Conservation (phyloP, 2,888 invertebrate species). For the Macaria notata region DNA sequence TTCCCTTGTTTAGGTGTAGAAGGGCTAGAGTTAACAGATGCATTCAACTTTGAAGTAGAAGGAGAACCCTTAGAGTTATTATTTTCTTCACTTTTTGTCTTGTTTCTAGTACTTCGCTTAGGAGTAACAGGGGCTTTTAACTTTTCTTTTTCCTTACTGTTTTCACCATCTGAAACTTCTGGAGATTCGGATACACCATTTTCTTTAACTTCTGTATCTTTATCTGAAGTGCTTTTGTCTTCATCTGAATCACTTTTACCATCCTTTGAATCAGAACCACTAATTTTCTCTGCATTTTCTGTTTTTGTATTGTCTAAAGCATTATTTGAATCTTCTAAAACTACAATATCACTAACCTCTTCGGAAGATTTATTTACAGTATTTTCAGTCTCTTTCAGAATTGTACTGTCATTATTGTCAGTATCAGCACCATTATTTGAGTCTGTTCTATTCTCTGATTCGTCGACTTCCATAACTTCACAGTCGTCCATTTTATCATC, state of each 20-base stretch:
- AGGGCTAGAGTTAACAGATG: slow-evolving; percentile 47
- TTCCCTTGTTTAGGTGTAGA: slow-evolving; percentile 56
- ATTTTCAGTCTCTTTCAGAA: slow-evolving; percentile 27
- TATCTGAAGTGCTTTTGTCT: not conserved
- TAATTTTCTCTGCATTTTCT: not conserved
- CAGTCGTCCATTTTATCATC: slow-evolving; percentile 36
- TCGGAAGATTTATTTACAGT: slow-evolving; percentile 20
- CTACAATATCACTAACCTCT: slow-evolving; percentile 29
- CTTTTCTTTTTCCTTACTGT: slow-evolving; percentile 12
- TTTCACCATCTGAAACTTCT: slow-evolving; percentile 16
- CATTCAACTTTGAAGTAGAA: slow-evolving; percentile 47
- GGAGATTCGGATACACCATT: slow-evolving; percentile 22
- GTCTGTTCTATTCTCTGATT: slow-evolving; percentile 28
- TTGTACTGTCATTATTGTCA: slow-evolving; percentile 10
- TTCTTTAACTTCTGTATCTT: slow-evolving; percentile 12
- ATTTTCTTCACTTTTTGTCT: slow-evolving; percentile 47
- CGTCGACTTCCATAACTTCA: slow-evolving; percentile 56
- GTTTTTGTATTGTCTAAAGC: slow-evolving; percentile 24
- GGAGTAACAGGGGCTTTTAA: slow-evolving; percentile 42
- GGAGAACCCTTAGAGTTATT: slow-evolving; percentile 47
- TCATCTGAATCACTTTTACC: not conserved
- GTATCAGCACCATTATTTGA: slow-evolving; percentile 27
- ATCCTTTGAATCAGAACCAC: not conserved
- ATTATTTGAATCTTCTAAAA: slow-evolving; percentile 45
- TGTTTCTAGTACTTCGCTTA: slow-evolving; percentile 54